phyloP scores from a whole-genome alignment of 2,113 vertebrate genomes.

The Athene cunicularia region DNA sequence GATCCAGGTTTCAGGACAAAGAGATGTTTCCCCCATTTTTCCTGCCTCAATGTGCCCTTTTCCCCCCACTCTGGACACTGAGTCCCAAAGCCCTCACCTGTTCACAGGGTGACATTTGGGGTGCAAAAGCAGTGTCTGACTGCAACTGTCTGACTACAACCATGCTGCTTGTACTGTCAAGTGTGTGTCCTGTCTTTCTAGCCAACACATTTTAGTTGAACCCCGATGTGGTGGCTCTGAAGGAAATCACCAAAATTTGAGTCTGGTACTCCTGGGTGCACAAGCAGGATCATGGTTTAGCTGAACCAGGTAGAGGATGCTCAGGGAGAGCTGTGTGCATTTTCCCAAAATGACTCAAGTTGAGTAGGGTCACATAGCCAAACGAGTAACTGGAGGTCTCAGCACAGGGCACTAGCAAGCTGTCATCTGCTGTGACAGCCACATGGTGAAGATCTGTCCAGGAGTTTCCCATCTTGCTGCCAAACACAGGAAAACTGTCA shows the following conservation, averaged over 20 bases:
- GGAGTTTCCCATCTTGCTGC: not conserved
- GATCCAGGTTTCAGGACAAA: not conserved
- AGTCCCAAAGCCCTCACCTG: not conserved
- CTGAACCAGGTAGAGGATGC: not conserved
- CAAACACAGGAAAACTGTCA: not conserved
- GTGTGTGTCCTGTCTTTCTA: not conserved
- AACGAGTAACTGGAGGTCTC: not conserved
- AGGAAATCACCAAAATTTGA: not conserved
- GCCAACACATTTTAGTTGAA: fast-evolving
- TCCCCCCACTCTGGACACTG: not conserved
- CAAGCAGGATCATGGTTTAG: not conserved
- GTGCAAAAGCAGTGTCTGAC: not conserved
- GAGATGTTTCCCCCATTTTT: not conserved
- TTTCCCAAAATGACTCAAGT: not conserved
- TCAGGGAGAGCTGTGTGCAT: not conserved
- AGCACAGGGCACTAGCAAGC: not conserved
- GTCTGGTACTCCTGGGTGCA: not conserved
- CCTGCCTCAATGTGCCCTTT: not conserved
- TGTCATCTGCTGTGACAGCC: not conserved
- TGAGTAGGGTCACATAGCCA: not conserved
- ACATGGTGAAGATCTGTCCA: not conserved
- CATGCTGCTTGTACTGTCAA: fast-evolving
- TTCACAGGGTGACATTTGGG: not conserved
- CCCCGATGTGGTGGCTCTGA: not conserved
- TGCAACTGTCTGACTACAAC: not conserved